Conservation (phyloP, 2,797 vertebrate genomes). For the Xenopus petersii region DNA sequence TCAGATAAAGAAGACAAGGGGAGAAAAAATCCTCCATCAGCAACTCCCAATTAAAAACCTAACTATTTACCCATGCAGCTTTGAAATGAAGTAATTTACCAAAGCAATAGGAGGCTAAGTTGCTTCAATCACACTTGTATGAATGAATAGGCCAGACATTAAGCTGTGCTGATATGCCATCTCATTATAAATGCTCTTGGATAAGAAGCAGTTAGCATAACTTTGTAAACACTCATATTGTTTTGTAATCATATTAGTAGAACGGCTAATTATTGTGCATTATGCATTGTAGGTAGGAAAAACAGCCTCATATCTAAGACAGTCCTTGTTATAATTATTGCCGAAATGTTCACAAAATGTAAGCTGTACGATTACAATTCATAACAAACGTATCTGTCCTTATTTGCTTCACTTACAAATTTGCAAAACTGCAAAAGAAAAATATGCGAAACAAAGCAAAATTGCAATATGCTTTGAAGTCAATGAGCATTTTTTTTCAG, state of each 20-base stretch:
- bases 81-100: conserved; percentile 30
- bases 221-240: not conserved
- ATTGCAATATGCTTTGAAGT: no score
- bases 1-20: conserved; percentile 5
- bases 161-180: not conserved
- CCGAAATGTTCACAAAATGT: no score
- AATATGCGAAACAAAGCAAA: no score
- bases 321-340: no score
- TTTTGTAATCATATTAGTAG: not conserved
- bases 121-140: not conserved
- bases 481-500: no score
- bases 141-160: not conserved
- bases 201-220: not conserved
- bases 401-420: no score
- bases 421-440: no score
- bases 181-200: no score
- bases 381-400: no score
- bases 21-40: conserved; percentile 26
- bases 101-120: conserved; percentile 17
- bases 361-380: no score
- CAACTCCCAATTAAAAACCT: conserved; percentile 42
- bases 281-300: not conserved
- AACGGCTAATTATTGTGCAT: not conserved
- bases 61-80: conserved; percentile 24
- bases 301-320: no score